Evolutionary conservation across 2,888 invertebrate species (phyloP), one percentile per base, ranked within the genome.

Genomic region (Spodoptera exigua): DNA sequence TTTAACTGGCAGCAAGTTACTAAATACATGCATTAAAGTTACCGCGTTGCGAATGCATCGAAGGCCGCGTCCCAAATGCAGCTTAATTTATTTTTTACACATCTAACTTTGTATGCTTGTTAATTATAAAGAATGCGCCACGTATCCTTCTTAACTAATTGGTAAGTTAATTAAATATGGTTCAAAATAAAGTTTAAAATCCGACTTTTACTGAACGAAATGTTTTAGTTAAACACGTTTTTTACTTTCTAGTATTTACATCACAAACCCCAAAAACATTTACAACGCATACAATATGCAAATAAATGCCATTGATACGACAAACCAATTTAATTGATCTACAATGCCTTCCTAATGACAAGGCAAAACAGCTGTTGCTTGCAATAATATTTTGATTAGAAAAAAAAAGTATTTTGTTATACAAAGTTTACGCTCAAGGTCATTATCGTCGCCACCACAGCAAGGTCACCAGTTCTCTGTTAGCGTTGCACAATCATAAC

Each of bases 401-500:
- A 51, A 47, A 54, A 37, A 55, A 58, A 48, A 40, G 41, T 44
- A 39, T 27, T 51, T 21, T 39, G 16, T 58, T 56, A 61, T 52
- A 48, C 56, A 61, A 44, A 61, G 55, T 61, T 40, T 69, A 67
- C 53, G 43, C n/a, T 13, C 69, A 76, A 70, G 74, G 76, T 78
- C 71, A 76, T 46, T 64, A 59, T 27, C 36, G 49, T 51, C 43
- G 40, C 41, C 53, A 59, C 54, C 53, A 56, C 63, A 9, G 1
- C 27, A 76, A 82, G 82, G 80, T 56, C 36, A 27, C 27, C 7
- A 11, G 32, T 27, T 27, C 27, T 27, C 35, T 56, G 41, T 46
- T 64, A 54, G 44, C 37, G 63, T 80, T 80, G 66, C 76, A 60
- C 61, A 81, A 81, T 72, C 52, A 57, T 54, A 65, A 68, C 70